These are phyloP conservation scores for Nudaria mundana DNA, from an alignment of 2,888 invertebrate genomes.

Conservation along the genomic window DNA sequence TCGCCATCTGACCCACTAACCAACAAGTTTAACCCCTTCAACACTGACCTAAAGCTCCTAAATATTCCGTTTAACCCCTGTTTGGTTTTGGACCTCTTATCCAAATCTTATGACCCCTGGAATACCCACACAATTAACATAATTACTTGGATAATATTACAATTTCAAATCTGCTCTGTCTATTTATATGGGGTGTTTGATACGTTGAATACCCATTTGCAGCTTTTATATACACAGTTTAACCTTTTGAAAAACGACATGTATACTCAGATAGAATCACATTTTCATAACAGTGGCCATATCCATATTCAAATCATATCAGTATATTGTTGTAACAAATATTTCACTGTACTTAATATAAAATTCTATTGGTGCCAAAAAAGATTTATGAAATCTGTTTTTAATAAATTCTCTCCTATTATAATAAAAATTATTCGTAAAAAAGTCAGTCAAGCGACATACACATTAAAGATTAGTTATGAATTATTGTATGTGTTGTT, in stretches of 20 bases:
- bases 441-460: not conserved
- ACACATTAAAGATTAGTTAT: not conserved
- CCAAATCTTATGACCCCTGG: too few species aligned
- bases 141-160: too few species aligned
- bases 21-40: not conserved
- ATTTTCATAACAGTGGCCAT: not conserved
- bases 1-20: not conserved
- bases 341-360: not conserved
- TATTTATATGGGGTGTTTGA: too few species aligned
- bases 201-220: too few species aligned
- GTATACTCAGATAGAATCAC: not conserved
- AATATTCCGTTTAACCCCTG: not conserved
- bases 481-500: constrained; percentile 3
- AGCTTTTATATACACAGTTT: too few species aligned
- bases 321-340: not conserved
- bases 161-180: too few species aligned
- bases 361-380: not conserved
- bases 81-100: not conserved
- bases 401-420: not conserved
- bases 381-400: constrained; percentile 13
- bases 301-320: not conserved
- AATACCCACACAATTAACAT: too few species aligned
- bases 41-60: not conserved
- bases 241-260: too few species aligned
- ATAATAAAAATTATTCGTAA: not conserved